Conservation (phyloP, 2,888 invertebrate genomes). For the Meteorus colon region DNA sequence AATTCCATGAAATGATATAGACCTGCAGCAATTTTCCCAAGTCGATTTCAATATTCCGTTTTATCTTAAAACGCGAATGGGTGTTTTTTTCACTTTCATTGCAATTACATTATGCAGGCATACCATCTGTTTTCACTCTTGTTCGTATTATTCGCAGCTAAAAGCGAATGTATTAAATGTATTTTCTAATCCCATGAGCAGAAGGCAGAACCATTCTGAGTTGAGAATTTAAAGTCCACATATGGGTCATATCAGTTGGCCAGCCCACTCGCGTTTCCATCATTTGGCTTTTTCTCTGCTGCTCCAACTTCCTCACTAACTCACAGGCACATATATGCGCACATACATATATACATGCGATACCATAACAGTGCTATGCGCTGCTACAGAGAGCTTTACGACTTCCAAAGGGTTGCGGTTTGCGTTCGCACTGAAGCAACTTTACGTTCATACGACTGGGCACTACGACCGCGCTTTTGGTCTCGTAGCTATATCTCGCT, state of each 20-base stretch:
- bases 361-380: constrained; percentile 1
- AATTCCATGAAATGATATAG: not conserved
- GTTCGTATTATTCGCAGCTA: not conserved
- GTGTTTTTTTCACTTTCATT: not conserved
- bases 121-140: not conserved
- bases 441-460: constrained; percentile 33
- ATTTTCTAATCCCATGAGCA: not conserved
- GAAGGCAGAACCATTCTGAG: not conserved
- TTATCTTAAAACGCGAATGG: not conserved
- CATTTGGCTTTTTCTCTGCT: not conserved
- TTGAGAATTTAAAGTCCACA: constrained; percentile 10
- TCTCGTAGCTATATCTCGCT: constrained; percentile 45
- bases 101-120: not conserved
- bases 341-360: not conserved
- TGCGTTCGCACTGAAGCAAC: constrained; percentile 48
- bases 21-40: not conserved
- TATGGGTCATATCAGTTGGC: constrained; percentile 3
- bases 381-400: constrained; percentile 53
- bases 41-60: not conserved
- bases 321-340: not conserved
- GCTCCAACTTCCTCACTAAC: not conserved
- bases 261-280: constrained; percentile 40
- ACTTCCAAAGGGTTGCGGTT: constrained; percentile 57
- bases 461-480: constrained; percentile 38
- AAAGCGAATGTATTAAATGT: not conserved